These are phyloP conservation scores for Cyphomyrus discorhynchus DNA, from an alignment of 2,113 vertebrate genomes.

Conservation along the genomic window DNA sequence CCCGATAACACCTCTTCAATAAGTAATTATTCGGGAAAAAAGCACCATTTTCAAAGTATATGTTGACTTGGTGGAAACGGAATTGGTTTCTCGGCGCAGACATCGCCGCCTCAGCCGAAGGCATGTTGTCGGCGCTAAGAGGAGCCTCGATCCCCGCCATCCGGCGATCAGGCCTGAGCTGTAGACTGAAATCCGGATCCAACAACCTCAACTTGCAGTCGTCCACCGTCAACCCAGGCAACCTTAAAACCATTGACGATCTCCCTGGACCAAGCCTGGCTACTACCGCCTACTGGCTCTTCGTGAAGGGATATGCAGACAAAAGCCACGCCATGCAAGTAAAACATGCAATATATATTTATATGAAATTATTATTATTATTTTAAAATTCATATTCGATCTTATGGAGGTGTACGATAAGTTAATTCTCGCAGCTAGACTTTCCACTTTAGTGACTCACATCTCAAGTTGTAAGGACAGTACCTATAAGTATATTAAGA, in stretches of 20 bases:
- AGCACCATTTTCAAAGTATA: background rate
- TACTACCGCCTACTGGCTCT: slow-evolving; percentile 55
- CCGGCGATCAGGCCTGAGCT: background rate
- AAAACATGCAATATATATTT: background rate
- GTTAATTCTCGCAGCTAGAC: background rate
- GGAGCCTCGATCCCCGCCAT: background rate
- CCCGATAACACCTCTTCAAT: background rate
- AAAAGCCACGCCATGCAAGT: slow-evolving; percentile 63
- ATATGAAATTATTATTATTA: background rate
- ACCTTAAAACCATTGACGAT: slow-evolving; percentile 51
- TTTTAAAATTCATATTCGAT: background rate
- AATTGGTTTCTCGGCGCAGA: background rate
- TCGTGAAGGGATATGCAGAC: slow-evolving; percentile 56
- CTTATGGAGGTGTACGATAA: background rate
- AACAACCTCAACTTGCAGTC: slow-evolving; percentile 29
- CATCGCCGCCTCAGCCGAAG: background rate
- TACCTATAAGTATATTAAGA: background rate
- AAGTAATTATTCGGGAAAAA: background rate
- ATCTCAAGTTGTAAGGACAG: background rate
- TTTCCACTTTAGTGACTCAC: background rate
- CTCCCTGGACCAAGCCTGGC: slow-evolving; percentile 54
- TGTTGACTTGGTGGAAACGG: background rate
- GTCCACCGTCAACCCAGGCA: background rate
- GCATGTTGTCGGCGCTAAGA: background rate
- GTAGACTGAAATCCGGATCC: background rate